Percentiles rank a stretch among this genome's conserved stretches.
phyloP scores from a whole-genome alignment of 2,113 vertebrate genomes.

The Neogale vison region DNA sequence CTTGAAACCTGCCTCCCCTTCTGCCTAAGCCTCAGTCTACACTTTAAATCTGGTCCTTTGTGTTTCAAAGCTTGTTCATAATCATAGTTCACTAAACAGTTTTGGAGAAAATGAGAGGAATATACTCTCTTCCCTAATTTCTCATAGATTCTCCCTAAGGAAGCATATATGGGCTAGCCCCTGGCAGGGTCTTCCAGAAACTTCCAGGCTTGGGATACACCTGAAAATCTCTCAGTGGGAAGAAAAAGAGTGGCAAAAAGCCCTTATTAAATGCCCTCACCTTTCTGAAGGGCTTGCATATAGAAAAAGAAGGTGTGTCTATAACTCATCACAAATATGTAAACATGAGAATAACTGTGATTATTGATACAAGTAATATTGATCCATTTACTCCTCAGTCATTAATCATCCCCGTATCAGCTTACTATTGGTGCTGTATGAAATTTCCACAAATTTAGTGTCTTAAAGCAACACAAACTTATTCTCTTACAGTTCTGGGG shows the following conservation, averaged over 20 bases:
- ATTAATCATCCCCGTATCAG: not conserved
- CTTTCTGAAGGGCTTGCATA: not conserved
- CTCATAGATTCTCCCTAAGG: not conserved
- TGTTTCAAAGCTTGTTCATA: not conserved
- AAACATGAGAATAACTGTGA: conserved; percentile 12
- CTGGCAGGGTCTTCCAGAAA: not conserved
- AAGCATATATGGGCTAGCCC: not conserved
- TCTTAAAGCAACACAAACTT: not conserved
- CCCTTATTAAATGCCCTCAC: not conserved
- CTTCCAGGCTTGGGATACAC: not conserved
- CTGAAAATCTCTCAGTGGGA: not conserved
- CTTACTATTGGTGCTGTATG: not conserved
- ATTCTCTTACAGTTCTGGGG: not conserved
- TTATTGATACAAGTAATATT: not conserved
- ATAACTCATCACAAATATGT: not conserved
- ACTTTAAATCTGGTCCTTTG: not conserved
- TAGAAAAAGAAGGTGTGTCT: not conserved
- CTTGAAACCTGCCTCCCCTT: not conserved
- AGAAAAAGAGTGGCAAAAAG: not conserved
- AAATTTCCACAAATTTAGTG: not conserved
- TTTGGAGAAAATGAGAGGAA: not conserved
- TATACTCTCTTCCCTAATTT: not conserved
- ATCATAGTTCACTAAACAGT: not conserved
- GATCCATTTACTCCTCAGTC: not conserved
- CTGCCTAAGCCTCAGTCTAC: not conserved